A percentile compares a stretch with the other conserved stretches of the same genome.
Evolutionary conservation across 1,140 invertebrate genomes (phyloP).

Genomic region (Sinella curviseta): DNA sequence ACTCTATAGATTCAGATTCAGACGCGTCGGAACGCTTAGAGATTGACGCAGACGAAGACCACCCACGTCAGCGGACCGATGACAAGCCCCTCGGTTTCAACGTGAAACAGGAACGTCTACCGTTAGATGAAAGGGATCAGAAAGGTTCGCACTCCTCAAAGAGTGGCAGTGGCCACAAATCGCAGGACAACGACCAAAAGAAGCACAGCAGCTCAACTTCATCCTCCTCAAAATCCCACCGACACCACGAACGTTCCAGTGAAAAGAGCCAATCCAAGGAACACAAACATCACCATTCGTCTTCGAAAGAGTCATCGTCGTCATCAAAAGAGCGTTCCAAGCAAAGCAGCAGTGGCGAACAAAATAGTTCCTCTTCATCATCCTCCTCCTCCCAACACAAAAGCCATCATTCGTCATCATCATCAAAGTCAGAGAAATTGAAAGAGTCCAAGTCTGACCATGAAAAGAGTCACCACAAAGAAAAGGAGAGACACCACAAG

Average conservation of each 20-base stretch:
- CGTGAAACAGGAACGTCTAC: slow-evolving; percentile 18
- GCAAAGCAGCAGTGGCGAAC: background rate
- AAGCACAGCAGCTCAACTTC: background rate
- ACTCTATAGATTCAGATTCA: slow-evolving; percentile 36
- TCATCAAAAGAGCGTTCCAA: background rate
- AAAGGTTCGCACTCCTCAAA: slow-evolving; percentile 47
- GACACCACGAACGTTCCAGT: background rate
- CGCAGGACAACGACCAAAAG: background rate
- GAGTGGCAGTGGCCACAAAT: slow-evolving; percentile 48
- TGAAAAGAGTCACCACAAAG: background rate
- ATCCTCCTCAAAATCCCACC: background rate
- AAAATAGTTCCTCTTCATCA: background rate
- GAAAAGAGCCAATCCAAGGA: background rate
- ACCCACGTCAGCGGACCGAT: slow-evolving; percentile 7
- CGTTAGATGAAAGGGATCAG: background rate
- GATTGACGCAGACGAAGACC: slow-evolving; percentile 26
- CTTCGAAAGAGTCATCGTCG: background rate
- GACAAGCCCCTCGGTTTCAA: too few species aligned
- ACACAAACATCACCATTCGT: background rate
- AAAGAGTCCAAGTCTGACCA: slow-evolving; percentile 16
- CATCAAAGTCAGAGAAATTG: slow-evolving; percentile 51
- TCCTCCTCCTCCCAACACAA: background rate
- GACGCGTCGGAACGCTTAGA: slow-evolving; percentile 30
- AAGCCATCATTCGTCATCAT: background rate
- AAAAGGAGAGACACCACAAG: background rate